These are phyloP conservation scores for Petrolisthes cinctipes DNA, from an alignment of 2,888 invertebrate genomes.

Conservation along the genomic window DNA sequence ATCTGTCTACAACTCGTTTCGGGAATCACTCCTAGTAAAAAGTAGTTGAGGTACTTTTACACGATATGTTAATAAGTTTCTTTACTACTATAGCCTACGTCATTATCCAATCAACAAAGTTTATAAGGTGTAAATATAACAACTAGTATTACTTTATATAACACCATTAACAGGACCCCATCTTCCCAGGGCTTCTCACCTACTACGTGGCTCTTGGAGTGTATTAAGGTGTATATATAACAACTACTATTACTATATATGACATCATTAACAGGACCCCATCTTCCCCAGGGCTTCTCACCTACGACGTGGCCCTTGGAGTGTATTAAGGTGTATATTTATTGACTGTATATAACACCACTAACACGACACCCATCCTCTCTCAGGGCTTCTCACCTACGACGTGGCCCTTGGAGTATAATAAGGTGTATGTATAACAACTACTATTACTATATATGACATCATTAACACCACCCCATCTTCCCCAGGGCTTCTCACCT, in stretches of 20 bases:
- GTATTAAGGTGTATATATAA: background rate
- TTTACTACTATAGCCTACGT: too few relatives aligned
- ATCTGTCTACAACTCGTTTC: too few relatives aligned
- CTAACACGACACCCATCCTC: background rate
- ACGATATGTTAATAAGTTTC: too few relatives aligned
- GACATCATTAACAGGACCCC: background rate
- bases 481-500: constrained; percentile 75
- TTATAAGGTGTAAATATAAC: background rate
- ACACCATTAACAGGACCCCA: background rate
- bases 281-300: background rate
- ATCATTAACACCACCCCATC: background rate
- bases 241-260: background rate
- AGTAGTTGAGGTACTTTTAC: too few relatives aligned
- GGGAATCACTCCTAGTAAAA: too few relatives aligned
- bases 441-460: background rate
- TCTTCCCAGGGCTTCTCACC: too few relatives aligned
- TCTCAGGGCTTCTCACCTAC: background rate
- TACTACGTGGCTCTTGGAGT: background rate
- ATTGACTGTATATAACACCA: background rate
- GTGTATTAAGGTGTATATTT: too few relatives aligned
- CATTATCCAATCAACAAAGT: too few relatives aligned
- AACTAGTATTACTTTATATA: background rate
- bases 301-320: background rate
- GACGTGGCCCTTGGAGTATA: background rate
- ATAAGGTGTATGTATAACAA: background rate